A percentile compares a stretch with the other conserved stretches of the same genome.
Evolutionary conservation across 1,140 invertebrate genomes (phyloP).

Genomic region (Saccostrea echinata): DNA sequence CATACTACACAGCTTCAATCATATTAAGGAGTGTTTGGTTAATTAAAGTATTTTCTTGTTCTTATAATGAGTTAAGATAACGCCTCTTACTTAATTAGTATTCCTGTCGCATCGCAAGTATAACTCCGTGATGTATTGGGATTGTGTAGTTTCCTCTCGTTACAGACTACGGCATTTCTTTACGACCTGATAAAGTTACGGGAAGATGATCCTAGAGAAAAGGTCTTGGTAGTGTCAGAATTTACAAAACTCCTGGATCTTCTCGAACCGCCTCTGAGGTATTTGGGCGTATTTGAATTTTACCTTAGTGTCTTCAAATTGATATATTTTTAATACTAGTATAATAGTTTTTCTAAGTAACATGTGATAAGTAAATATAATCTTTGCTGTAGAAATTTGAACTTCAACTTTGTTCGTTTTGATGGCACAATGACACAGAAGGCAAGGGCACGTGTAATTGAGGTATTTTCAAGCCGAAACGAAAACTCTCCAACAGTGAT

Average conservation of each 20-base stretch:
- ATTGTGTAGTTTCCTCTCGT: neutral
- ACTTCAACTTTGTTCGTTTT: slow-evolving; percentile 63
- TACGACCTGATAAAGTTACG: slow-evolving; percentile 60
- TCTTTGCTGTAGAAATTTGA: neutral
- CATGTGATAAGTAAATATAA: neutral
- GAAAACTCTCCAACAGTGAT: slow-evolving; percentile 81
- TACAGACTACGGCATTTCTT: slow-evolving; percentile 55
- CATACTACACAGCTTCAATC: neutral
- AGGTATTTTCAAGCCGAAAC: slow-evolving; percentile 56
- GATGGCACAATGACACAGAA: slow-evolving; percentile 67
- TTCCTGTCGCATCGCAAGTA: no score
- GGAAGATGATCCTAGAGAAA: slow-evolving; percentile 61
- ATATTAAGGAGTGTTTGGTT: no score
- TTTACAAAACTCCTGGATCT: slow-evolving; percentile 68
- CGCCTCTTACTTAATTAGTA: no score
- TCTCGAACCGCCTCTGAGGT: slow-evolving; percentile 66
- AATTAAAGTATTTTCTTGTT: no score
- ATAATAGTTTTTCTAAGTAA: neutral
- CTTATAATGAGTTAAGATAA: no score
- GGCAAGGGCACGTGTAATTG: slow-evolving; percentile 57
- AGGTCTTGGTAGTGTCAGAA: slow-evolving; percentile 70
- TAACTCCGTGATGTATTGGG: no score
- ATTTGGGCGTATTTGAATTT: neutral
- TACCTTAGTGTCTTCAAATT: neutral
- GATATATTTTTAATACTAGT: neutral